These are phyloP conservation scores for Craniophora ligustri DNA, from an alignment of 2,888 invertebrate species.

Conservation along the genomic window DNA sequence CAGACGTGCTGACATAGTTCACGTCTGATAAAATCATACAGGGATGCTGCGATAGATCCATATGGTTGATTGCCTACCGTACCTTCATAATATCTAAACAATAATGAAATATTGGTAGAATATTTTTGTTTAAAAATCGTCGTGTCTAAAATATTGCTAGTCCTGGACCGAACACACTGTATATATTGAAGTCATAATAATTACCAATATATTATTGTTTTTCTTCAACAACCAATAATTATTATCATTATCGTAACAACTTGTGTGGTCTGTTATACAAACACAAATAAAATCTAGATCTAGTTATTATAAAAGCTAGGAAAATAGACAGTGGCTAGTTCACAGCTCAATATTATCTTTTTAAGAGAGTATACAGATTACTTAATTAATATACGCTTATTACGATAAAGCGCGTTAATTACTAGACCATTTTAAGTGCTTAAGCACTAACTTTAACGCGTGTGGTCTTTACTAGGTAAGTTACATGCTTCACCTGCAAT, in stretches of 20 bases:
- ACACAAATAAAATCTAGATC: neutral
- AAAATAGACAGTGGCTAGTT: constrained; percentile 39
- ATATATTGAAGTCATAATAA: neutral
- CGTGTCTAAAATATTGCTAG: too few relatives aligned
- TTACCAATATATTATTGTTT: constrained; percentile 5
- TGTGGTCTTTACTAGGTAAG: constrained; percentile 16
- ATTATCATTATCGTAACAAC: constrained; percentile 14
- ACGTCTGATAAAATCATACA: too few relatives aligned
- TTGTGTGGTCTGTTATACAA: constrained; percentile 25
- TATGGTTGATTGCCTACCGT: too few relatives aligned
- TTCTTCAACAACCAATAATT: constrained; percentile 12
- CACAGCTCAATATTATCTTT: constrained; percentile 25
- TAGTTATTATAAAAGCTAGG: constrained; percentile 14
- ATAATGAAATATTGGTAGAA: too few relatives aligned
- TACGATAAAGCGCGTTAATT: constrained; percentile 10
- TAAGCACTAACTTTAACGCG: constrained; percentile 17
- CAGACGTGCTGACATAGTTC: too few relatives aligned
- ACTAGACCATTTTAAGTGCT: constrained; percentile 3
- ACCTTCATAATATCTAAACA: too few relatives aligned
- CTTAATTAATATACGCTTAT: constrained; percentile 12
- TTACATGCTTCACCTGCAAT: too few relatives aligned
- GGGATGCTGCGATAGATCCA: too few relatives aligned
- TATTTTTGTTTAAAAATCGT: too few relatives aligned
- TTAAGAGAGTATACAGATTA: constrained; percentile 12
- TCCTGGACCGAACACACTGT: too few relatives aligned